These are phyloP conservation scores for Suncus etruscus DNA, from an alignment of 2,113 vertebrate genomes.

Conservation along the genomic window DNA sequence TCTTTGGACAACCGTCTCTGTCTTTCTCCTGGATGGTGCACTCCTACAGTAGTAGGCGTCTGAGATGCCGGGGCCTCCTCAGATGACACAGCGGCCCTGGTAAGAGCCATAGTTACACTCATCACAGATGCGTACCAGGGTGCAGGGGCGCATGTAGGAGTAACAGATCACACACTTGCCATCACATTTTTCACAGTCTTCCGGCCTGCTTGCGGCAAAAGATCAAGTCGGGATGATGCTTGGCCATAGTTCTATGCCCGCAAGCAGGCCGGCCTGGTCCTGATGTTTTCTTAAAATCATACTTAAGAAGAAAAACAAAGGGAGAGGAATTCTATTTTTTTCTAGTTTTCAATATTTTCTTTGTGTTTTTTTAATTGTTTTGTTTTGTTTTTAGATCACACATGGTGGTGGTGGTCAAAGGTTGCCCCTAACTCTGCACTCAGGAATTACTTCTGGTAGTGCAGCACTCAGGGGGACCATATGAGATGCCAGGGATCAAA, in stretches of 20 bases:
- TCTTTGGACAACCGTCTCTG: slow-evolving; percentile 98
- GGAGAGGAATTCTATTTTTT: background rate
- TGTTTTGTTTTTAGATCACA: too few relatives aligned
- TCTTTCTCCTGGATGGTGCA: slow-evolving; percentile 99
- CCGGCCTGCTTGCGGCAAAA: slow-evolving; percentile 99
- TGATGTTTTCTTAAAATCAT: too few relatives aligned
- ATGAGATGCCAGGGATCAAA: too few relatives aligned
- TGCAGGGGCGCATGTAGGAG: slow-evolving; percentile 98
- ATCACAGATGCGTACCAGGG: slow-evolving; percentile 97
- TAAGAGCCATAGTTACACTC: slow-evolving; percentile 99
- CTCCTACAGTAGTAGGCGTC: slow-evolving; percentile 99
- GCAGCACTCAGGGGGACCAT: too few relatives aligned
- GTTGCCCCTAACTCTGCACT: too few relatives aligned
- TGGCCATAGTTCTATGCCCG: slow-evolving; percentile 91
- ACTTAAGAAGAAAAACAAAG: too few relatives aligned
- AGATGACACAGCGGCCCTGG: slow-evolving; percentile 98
- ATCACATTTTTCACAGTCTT: slow-evolving; percentile 96
- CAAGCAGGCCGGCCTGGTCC: background rate
- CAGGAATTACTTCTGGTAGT: too few relatives aligned
- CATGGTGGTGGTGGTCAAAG: too few relatives aligned
- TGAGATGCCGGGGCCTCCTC: slow-evolving; percentile 96
- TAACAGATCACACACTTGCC: slow-evolving; percentile 99
- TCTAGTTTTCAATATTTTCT: background rate
- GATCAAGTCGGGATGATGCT: slow-evolving; percentile 98
- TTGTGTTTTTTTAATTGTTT: too few relatives aligned